Percentiles rank a stretch among this genome's conserved stretches.
These are phyloP conservation scores for Myanophis thanlyinensis DNA, from an alignment of 2,113 vertebrate genomes.

Conservation along the genomic window DNA sequence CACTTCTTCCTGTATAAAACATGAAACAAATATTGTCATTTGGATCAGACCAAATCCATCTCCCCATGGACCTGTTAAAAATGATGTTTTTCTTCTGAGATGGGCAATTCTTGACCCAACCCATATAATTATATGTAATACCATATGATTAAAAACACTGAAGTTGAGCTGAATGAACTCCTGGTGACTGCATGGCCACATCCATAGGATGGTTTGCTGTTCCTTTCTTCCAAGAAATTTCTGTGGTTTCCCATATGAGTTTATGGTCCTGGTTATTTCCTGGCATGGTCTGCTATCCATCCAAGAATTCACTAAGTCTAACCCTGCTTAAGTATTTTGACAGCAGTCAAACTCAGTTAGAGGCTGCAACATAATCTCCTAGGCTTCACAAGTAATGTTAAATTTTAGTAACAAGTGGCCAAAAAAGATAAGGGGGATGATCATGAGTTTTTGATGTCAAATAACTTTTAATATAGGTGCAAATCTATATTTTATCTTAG, in stretches of 20 bases:
- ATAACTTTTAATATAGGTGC: background rate
- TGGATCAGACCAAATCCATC: background rate
- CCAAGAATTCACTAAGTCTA: background rate
- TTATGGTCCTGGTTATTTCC: background rate
- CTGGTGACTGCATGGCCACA: background rate
- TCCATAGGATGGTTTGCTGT: background rate
- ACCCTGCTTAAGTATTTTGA: background rate
- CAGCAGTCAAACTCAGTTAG: background rate
- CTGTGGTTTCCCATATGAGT: background rate
- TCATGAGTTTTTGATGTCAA: background rate
- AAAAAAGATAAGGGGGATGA: background rate
- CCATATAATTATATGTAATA: background rate
- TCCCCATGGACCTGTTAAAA: background rate
- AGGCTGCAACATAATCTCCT: background rate
- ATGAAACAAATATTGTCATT: background rate
- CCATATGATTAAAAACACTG: background rate
- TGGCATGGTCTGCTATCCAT: background rate
- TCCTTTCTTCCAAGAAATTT: background rate
- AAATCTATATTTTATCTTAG: background rate
- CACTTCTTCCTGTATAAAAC: background rate
- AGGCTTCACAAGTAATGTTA: background rate
- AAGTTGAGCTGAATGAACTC: background rate
- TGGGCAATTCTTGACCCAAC: background rate
- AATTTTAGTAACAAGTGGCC: background rate
- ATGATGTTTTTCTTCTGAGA: background rate